Conservation (phyloP, 2,888 invertebrate genomes). For the Xestia c-nigrum region DNA sequence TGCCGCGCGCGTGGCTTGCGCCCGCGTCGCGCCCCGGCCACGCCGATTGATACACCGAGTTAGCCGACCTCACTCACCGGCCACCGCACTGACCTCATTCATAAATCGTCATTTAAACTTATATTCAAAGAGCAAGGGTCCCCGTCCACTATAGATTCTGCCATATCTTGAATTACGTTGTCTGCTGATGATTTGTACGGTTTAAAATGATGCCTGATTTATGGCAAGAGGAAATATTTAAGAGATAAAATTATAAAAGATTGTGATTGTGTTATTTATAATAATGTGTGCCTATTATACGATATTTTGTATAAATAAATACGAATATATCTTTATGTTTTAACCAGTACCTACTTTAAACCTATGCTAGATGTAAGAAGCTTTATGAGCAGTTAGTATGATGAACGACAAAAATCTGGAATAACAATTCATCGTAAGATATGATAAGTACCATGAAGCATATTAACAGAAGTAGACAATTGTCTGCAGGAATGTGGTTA, state of each 20-base stretch:
- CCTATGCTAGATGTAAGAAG: not conserved
- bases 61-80: slow-evolving; percentile 80
- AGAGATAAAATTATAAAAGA: slow-evolving; percentile 31
- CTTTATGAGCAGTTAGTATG: not conserved
- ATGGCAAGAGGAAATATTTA: slow-evolving; percentile 26
- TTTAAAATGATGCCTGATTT: slow-evolving; percentile 44
- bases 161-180: slow-evolving; percentile 71
- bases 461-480: slow-evolving; percentile 56
- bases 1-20: slow-evolving; percentile 79
- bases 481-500: slow-evolving; percentile 61
- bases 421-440: slow-evolving; percentile 30
- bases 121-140: slow-evolving; percentile 83
- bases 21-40: slow-evolving; percentile 43
- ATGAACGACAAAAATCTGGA: slow-evolving; percentile 31
- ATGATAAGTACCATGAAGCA: slow-evolving; percentile 41
- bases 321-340: not conserved
- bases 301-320: slow-evolving; percentile 5
- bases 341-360: not conserved
- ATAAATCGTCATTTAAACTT: slow-evolving; percentile 88
- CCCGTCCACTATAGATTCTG: slow-evolving; percentile 75
- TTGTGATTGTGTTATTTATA: not conserved
- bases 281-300: slow-evolving; percentile 4
- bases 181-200: slow-evolving; percentile 46
- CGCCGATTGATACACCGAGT: slow-evolving; percentile 78
- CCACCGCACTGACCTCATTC: slow-evolving; percentile 86